Conservation (phyloP, 2,797 vertebrate species). For the Coranthus polyacanthus region DNA sequence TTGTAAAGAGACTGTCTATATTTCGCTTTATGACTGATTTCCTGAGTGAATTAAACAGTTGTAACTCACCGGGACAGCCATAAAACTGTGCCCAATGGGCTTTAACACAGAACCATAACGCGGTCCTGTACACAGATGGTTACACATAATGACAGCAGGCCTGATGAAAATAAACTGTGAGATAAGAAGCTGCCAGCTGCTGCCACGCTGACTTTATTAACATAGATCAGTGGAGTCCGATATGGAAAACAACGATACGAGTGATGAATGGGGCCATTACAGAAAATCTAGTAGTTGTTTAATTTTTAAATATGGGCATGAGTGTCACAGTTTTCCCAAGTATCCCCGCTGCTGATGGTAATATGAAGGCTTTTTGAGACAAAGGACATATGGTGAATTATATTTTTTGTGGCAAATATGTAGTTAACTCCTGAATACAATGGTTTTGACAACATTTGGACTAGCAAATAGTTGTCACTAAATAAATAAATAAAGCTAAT, state of each 20-base stretch:
- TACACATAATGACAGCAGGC: slow-evolving; percentile 29
- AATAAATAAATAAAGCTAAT: background rate
- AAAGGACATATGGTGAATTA: background rate
- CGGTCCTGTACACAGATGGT: slow-evolving; percentile 30
- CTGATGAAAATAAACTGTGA: slow-evolving; percentile 42
- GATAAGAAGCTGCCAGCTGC: slow-evolving; percentile 62
- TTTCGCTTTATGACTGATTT: slow-evolving; percentile 27
- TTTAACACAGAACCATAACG: background rate
- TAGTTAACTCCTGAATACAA: too few species aligned
- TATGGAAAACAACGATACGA: background rate
- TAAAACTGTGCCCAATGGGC: slow-evolving; percentile 30
- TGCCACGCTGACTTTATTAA: slow-evolving; percentile 36
- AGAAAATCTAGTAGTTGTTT: background rate
- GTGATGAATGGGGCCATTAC: background rate
- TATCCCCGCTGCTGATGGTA: too few species aligned
- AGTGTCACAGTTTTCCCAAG: too few species aligned
- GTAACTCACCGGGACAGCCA: slow-evolving; percentile 25
- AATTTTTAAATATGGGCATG: background rate
- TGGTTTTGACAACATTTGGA: too few species aligned
- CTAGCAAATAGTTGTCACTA: too few species aligned
- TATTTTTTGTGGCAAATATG: background rate
- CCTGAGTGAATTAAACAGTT: slow-evolving; percentile 29
- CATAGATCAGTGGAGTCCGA: slow-evolving; percentile 5
- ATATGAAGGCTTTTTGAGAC: background rate
- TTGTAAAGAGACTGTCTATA: background rate